Percentiles rank a stretch among this genome's conserved stretches.
Evolutionary conservation across 2,113 vertebrate species (phyloP).

Genomic region (Nesoenas mayeri): DNA sequence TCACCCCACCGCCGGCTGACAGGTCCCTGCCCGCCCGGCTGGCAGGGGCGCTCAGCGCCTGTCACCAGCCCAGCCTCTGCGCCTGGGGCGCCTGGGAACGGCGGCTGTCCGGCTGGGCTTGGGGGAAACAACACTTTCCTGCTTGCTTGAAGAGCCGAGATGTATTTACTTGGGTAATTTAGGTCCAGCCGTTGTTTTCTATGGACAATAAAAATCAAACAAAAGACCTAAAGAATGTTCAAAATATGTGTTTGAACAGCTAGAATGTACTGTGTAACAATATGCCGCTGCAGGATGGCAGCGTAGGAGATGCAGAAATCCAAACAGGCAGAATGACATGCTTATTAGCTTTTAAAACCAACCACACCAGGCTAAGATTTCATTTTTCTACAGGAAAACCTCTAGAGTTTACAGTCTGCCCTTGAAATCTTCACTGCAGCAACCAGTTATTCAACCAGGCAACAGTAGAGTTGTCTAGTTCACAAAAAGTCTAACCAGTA

Average conservation of each 20-base stretch:
- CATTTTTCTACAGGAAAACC: not conserved
- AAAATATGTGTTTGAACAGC: not conserved
- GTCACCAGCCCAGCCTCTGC: not conserved
- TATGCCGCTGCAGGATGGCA: fast-evolving
- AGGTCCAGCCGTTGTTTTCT: not conserved
- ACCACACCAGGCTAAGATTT: not conserved
- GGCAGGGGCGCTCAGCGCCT: not conserved
- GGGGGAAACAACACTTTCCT: not conserved
- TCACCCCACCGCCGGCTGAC: conserved; percentile 79
- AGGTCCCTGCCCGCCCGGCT: not conserved
- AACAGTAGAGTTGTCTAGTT: not conserved
- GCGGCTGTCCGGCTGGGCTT: fast-evolving
- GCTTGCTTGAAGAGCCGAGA: not conserved
- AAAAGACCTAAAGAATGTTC: not conserved
- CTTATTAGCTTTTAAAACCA: not conserved
- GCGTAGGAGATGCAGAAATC: fast-evolving
- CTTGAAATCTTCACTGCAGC: not conserved
- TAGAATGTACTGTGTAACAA: not conserved
- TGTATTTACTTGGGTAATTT: not conserved
- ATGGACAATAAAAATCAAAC: not conserved
- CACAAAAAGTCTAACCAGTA: not conserved
- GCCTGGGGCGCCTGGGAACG: not conserved
- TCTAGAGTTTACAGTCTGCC: not conserved
- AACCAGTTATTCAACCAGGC: not conserved
- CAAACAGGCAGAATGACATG: not conserved